Base-by-base conservation (phyloP, 2,113 vertebrate species). In the Oncorhynchus clarkii region DNA sequence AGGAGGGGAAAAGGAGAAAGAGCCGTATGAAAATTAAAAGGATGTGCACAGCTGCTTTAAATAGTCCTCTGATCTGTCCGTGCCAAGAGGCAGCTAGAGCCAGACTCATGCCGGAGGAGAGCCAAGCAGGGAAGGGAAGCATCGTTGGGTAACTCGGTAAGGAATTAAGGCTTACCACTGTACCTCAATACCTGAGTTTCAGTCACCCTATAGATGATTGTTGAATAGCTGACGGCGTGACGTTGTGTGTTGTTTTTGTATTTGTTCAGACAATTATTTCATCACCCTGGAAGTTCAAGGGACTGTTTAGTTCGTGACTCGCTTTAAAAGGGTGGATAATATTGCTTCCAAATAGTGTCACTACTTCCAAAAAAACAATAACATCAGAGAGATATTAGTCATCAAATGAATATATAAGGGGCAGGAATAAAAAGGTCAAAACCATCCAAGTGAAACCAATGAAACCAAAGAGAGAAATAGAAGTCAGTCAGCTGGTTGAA, bases 321-420 rank as follows among this genome's bases (percentile, higher is more conserved):
- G 22, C 22, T 22, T 65, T 26, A 26, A 13, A 12, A 65, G 22
- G 22, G 16, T 34, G 29, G 66, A 31, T 31, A 16, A 12, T 69
- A 4, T n/a, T 31, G 45, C 31, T 13, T 69, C 39, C 39, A 45
- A 45, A 11, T 13, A 45, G 34, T n/a, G 34, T 45, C 39, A 45
- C 9, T 45, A 3, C 8, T 39, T 39, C 39, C 39, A 9, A 9
- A 45, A 39, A 45, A 69, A 69, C 6, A 20, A 67, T 2, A 79
- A 49, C 69, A 67, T 72, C 59, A 74, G 59, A 64, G 71, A 9
- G 67, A 22, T 45, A 84, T 82, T 74, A 78, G 59, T 83, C 87
- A 81, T 51, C 65, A 26, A 26, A 67, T 22, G 5, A 24, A 67
- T 20, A 16, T 64, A 34, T 24, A 34, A 74, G n/a, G 65, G 72